Conservation (phyloP, 2,113 vertebrate genomes). For the Gallinago paraguaiae region DNA sequence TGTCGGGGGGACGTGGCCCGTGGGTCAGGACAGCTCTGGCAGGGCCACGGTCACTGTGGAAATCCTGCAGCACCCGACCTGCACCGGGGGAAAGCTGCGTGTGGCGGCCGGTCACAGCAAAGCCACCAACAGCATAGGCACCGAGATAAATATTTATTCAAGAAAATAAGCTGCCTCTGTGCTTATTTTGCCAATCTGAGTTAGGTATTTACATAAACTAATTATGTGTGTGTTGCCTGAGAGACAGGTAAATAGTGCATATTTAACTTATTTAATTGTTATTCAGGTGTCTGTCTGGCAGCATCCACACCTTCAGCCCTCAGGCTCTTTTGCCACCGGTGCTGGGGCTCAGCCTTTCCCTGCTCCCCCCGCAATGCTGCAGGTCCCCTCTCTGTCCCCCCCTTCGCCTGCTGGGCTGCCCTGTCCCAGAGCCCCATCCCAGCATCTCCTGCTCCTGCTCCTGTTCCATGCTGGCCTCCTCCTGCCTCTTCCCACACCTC, state of each 20-base stretch:
- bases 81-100: rapidly evolving
- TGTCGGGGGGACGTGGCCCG: neutral
- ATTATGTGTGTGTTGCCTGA: slow-evolving; percentile 27
- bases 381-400: neutral
- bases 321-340: rapidly evolving
- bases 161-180: neutral
- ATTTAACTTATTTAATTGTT: neutral
- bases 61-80: neutral
- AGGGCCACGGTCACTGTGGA: neutral
- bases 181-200: slow-evolving; percentile 28
- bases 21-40: neutral
- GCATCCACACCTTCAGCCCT: rapidly evolving
- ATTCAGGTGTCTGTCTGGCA: neutral
- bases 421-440: neutral
- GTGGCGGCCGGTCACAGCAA: neutral
- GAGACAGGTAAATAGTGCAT: slow-evolving; percentile 30
- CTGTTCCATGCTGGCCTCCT: neutral
- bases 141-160: neutral
- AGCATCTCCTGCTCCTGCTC: rapidly evolving
- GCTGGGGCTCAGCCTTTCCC: neutral
- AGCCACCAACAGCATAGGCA: neutral
- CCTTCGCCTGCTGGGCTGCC: neutral
- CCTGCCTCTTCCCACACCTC: neutral
- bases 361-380: neutral
- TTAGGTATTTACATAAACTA: slow-evolving; percentile 58